A percentile compares a stretch with the other conserved stretches of the same genome.
Conservation (phyloP, 2,888 invertebrate species). For the Thumatha senex region DNA sequence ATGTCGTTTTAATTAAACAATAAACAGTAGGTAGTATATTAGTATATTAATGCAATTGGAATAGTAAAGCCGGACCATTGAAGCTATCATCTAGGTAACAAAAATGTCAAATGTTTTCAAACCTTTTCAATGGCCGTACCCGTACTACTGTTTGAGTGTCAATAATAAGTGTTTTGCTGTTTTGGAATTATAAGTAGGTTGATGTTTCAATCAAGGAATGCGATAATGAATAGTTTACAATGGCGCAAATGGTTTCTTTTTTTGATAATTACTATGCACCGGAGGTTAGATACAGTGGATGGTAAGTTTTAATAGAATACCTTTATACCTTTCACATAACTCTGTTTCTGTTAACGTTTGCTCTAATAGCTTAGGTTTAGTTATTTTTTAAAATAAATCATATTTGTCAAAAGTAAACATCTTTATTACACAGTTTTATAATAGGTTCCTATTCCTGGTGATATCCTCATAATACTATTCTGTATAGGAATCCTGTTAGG, state of each 20-base stretch:
- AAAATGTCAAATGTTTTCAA: conserved; percentile 60
- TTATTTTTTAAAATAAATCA: no score
- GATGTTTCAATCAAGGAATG: conserved; percentile 60
- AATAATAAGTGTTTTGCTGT: conserved; percentile 62
- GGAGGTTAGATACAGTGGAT: conserved; percentile 56
- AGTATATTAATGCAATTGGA: no score
- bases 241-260: conserved; percentile 65
- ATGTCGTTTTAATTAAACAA: conserved; percentile 4
- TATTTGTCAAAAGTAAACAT: no score
- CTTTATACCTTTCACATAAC: conserved; percentile 25
- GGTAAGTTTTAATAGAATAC: conserved; percentile 53
- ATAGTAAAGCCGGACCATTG: background rate
- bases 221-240: conserved; percentile 60
- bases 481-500: no score
- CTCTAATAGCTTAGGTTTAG: no score
- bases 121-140: conserved; percentile 68
- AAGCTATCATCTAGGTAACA: conserved; percentile 10
- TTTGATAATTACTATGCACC: conserved; percentile 55
- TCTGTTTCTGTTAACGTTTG: conserved; percentile 14
- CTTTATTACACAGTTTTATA: no score
- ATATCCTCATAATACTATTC: no score
- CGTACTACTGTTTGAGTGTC: conserved; percentile 57
- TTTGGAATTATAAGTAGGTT: conserved; percentile 49
- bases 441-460: no score
- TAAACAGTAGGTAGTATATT: no score